These are phyloP conservation scores for Poeciliopsis turneri DNA, from an alignment of 2,797 vertebrate genomes.

Conservation along the genomic window DNA sequence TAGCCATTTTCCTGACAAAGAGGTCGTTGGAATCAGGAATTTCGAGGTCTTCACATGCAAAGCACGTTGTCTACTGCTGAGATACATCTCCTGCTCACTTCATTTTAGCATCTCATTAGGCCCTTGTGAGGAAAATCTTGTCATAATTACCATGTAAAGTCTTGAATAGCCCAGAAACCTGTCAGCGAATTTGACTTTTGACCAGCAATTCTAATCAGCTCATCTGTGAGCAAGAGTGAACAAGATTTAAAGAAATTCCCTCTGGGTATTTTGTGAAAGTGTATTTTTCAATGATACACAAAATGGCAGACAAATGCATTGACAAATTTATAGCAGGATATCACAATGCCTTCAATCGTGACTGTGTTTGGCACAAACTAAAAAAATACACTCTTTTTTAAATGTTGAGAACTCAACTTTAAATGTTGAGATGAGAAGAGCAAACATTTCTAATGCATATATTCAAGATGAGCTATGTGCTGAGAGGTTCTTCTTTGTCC, in stretches of 20 bases:
- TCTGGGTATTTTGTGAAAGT: background rate
- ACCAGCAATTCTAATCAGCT: background rate
- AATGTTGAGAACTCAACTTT: background rate
- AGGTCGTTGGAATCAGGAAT: background rate
- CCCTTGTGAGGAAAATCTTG: background rate
- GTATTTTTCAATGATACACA: background rate
- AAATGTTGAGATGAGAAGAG: background rate
- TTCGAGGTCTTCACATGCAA: background rate
- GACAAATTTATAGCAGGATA: background rate
- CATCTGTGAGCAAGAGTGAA: background rate
- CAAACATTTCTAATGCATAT: background rate
- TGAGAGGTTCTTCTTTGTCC: background rate
- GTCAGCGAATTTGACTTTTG: slow-evolving; percentile 1
- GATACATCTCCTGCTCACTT: background rate
- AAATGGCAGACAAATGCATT: background rate
- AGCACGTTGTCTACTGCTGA: background rate
- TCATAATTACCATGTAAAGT: slow-evolving; percentile 1
- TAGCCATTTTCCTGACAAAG: background rate
- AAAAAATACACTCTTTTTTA: background rate
- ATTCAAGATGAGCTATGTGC: background rate
- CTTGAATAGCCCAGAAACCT: background rate
- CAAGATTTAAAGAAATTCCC: background rate
- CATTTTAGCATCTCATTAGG: background rate
- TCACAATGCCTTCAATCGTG: background rate
- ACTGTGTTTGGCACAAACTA: background rate